Percentiles rank a stretch among this genome's conserved stretches.
Conservation (phyloP, 2,797 vertebrate genomes). For the Bryconaethiops microstoma region DNA sequence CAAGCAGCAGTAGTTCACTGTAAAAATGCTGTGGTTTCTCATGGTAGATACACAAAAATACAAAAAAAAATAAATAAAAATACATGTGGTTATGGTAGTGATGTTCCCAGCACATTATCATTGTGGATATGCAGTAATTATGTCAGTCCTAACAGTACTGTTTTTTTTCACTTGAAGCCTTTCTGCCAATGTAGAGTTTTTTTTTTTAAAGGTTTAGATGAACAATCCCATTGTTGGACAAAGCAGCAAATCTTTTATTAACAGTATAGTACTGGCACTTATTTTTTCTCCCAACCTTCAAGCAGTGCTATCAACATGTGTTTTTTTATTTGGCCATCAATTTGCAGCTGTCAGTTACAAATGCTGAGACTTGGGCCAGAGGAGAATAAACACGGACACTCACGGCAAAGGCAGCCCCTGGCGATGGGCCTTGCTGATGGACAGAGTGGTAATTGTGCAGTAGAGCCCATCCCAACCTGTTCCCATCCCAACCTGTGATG, state of each 20-base stretch:
- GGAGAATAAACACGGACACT: slow-evolving; percentile 42
- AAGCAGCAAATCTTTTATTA: not conserved
- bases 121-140: no score
- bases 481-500: slow-evolving; percentile 44
- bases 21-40: no score
- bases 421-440: slow-evolving; percentile 47
- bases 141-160: no score
- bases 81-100: no score
- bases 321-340: slow-evolving; percentile 49
- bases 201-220: not conserved
- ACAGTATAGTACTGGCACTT: no score
- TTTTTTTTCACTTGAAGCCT: not conserved
- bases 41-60: no score
- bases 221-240: not conserved
- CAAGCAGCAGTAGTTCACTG: no score
- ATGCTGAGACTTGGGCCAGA: slow-evolving; percentile 30
- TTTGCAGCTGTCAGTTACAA: slow-evolving; percentile 53
- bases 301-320: not conserved
- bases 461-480: slow-evolving; percentile 27
- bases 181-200: no score
- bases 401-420: slow-evolving; percentile 12
- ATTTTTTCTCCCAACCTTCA: not conserved
- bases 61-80: no score
- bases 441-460: slow-evolving; percentile 56
- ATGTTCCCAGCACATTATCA: no score